These are phyloP conservation scores for Micrasema minimum DNA, from an alignment of 1,140 invertebrate genomes.

Conservation along the genomic window DNA sequence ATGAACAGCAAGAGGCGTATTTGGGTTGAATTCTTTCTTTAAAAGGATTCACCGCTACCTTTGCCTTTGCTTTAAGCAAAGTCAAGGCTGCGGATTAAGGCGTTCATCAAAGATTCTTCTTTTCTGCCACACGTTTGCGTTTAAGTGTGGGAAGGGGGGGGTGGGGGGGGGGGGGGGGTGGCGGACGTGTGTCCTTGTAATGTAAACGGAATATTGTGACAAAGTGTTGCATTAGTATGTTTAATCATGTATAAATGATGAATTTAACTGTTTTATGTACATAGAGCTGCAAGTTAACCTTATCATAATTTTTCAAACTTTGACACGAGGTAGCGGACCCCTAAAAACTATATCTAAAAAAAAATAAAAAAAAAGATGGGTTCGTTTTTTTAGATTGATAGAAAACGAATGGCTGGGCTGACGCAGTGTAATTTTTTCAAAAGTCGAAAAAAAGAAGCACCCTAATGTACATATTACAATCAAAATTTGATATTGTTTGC, in stretches of 20 bases:
- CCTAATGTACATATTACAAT: no score
- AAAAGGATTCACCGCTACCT: no score
- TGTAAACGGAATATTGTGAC: background rate
- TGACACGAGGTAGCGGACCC: background rate
- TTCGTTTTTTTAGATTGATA: background rate
- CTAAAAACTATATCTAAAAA: constrained; percentile 1
- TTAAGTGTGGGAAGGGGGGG: no score
- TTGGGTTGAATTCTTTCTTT: constrained; percentile 51
- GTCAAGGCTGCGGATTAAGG: no score
- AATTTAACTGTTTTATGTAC: background rate
- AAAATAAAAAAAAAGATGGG: background rate
- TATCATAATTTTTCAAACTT: constrained; percentile 6
- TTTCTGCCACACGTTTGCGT: no score
- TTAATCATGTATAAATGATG: background rate
- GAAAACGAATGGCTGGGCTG: background rate
- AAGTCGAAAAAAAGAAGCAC: no score
- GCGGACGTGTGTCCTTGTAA: constrained; percentile 6
- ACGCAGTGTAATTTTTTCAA: constrained; percentile 1
- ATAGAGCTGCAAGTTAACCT: background rate
- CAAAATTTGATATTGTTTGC: no score
- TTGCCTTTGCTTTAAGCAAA: no score
- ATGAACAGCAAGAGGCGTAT: no score
- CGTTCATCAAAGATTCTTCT: no score
- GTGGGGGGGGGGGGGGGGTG: no score
- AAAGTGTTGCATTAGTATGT: background rate